Conservation (phyloP, 2,888 invertebrate species). For the Chymomyza procnemis region DNA sequence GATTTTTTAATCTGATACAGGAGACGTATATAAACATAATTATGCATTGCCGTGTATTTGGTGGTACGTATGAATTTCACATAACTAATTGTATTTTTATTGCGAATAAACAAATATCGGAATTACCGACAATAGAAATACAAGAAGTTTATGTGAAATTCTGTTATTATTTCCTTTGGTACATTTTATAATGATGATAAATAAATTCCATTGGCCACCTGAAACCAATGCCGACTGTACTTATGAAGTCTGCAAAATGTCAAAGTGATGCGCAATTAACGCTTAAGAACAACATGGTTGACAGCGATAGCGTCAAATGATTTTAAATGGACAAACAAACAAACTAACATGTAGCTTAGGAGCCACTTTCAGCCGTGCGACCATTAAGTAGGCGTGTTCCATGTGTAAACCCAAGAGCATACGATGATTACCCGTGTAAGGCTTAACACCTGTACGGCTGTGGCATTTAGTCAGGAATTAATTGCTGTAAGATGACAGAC, state of each 20-base stretch:
- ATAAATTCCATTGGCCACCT: background rate
- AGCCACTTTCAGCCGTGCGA: background rate
- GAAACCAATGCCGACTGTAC: background rate
- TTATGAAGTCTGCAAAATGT: background rate
- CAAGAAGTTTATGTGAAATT: too few species aligned
- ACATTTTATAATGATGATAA: too few species aligned
- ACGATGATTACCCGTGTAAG: conserved; percentile 27
- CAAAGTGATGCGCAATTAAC: background rate
- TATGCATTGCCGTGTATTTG: too few species aligned
- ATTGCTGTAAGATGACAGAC: background rate
- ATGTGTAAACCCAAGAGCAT: background rate
- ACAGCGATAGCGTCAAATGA: background rate
- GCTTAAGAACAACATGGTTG: background rate
- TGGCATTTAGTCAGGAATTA: background rate
- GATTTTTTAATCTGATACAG: too few species aligned
- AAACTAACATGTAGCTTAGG: conserved; percentile 5
- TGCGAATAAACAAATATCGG: too few species aligned
- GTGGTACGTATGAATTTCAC: too few species aligned
- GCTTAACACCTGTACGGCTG: background rate
- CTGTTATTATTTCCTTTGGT: too few species aligned
- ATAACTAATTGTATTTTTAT: too few species aligned
- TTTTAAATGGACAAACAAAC: conserved; percentile 12
- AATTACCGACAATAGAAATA: too few species aligned
- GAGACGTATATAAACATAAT: too few species aligned
- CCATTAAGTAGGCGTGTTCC: conserved; percentile 25